Evolutionary conservation across 2,888 invertebrate species (phyloP), one percentile per base, ranked within the genome.

Genomic region (Coecobrya sp.): DNA sequence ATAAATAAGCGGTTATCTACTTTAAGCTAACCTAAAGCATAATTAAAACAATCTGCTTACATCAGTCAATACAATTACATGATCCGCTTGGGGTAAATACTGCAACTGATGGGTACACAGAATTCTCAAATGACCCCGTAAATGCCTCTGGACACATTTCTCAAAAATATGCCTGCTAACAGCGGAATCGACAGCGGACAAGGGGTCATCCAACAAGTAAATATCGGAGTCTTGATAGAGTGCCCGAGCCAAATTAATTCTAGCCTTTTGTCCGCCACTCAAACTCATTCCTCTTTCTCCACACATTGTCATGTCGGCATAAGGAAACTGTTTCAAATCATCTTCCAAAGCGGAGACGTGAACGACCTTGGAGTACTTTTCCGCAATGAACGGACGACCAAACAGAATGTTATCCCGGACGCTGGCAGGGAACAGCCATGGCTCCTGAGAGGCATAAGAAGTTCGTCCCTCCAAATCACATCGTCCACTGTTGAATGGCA

Each of bases 111-210:
- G 96, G 7, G 96, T 96, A 68, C 98, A 97, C 88, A 98, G 96
- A 79, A 98, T 96, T 0, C 97, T 97, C 10, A 97, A 97, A 95
- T 97, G 97, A n/a, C 96, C 96, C 65, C 96, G 96, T 89, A 98
- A 95, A 95, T 97, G 97, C 96, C 94, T 97, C 93, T 95, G 96
- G 89, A 98, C 97, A 86, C 97, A 98, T 95, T 97, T 97, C 81
- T 99, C 98, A 96, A 99, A 99, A 94, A 99, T 96, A 96, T 98
- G 98, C 4, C 98, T 97, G 0, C 98, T 98, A 0, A 99, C 99
- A 95, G 98, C 98, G 0, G 98, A 97, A 96, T 99, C 99, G 0
- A 96, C 89, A 0, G 91, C 91, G 25, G 42, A 42, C 8, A 91
- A 25, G 0, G 99, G 99, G 96, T 99, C 99, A 95, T 99, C 99